Base-by-base conservation (phyloP, 1,140 invertebrate species). In the Aphaenogaster floridana region DNA sequence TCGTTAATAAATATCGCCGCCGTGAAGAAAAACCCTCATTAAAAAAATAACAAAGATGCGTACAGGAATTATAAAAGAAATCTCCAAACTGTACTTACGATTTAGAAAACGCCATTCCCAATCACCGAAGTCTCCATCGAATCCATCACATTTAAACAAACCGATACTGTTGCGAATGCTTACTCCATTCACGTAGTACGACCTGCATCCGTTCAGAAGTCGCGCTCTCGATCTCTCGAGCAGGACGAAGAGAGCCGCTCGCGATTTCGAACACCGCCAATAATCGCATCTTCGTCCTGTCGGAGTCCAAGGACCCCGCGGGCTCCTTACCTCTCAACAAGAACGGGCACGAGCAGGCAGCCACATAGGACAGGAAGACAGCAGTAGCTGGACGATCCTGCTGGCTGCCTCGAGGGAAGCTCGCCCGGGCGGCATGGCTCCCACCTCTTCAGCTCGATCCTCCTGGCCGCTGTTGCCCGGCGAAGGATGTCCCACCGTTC, bases 381-480 rank as follows among this genome's bases (percentile, higher is more conserved):
- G 88, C 42, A 85, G 88, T 92, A 91, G 89, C 92, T 83, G 89
- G 91, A 91, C 90, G 89, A 91, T 94, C 92, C 94, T 93, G 93
- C 88, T 92, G 91, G 92, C 90, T 92, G 92, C 91, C 91, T 94
- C 90, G 93, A 93, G 92, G 91, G 91, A 94, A 92, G 91, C 90
- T 94, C 93, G 94, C 93, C 94, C 94, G 93, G 94, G 94, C 94
- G 94, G 94, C 95, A 95, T 95, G 94, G 93, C 93, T 94, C 92
- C 92, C 92, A 92, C 91, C 91, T 92, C 92, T 92, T 89, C 66
- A 81, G 69, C 77, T 86, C 81, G 57, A 91, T 91, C 79, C 91
- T 90, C 83, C 90, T 85, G 63, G 69, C 61, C 76, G 83, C 84
- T 76, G 57, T 84, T 86, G 83, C 88, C 85, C 87, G 90, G 78